Evolutionary conservation across 1,140 invertebrate genomes (phyloP), one percentile per base, ranked within the genome.

Genomic region (Tetragnatha versicolor): DNA sequence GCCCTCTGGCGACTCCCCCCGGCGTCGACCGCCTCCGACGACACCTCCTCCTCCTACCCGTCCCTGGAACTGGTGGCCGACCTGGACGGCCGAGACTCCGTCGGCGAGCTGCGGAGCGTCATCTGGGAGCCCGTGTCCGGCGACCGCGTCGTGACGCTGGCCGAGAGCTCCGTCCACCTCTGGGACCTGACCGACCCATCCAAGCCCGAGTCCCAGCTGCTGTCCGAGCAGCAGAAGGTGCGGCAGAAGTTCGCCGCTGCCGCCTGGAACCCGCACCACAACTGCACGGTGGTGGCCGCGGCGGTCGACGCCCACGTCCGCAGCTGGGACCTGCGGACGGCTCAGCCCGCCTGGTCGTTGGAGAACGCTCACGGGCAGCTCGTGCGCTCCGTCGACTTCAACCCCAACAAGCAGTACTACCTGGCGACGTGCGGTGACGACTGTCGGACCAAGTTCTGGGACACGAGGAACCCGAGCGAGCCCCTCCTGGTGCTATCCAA

Each of bases 371-470:
- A 98, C 88, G 90, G 90, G 10, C 94, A 97, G 86, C 88, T 94
- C 51, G 91, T 96, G 3, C 89, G 96, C 80, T 95, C 98, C 85
- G 84, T 99, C 20, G 97, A 99, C 87, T 98, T 97, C 84, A 99
- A 99, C 88, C 93, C 95, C 20, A 98, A 98, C 87, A 93, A 94
- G 84, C 96, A 98, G 83, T 98, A 97, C 84, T 93, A 94, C 84
- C 82, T 99, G 76, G 94, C 93, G 1, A 97, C 93, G 17, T 97
- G 95, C 83, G 97, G 97, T 2, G 97, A 99, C 85, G 97, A 99
- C 86, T 96, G 95, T 4, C 91, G 91, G 49, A 90, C 94, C 37
- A 96, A 96, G 85, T 96, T 99, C 82, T 99, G 97, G 97, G 97
- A 99, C 85, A 92, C 95, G 82, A 88, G 97, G 72, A 93, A 94